Percentiles rank a stretch among this genome's conserved stretches.
These are phyloP conservation scores for Calycopis cecrops DNA, from an alignment of 1,140 invertebrate species.

Conservation along the genomic window DNA sequence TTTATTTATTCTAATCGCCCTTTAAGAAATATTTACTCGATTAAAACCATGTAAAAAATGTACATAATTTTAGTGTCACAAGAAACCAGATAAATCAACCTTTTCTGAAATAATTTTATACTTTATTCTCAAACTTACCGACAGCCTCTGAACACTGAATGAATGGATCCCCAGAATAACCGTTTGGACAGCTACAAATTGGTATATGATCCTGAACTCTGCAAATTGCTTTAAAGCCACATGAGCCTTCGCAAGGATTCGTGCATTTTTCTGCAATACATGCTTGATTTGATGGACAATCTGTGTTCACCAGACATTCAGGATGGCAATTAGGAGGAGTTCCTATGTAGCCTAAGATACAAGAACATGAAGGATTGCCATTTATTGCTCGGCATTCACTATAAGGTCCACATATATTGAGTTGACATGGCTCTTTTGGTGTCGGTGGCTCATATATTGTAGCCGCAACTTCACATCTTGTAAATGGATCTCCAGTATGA, in stretches of 20 bases:
- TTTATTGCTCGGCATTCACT: conserved; percentile 77
- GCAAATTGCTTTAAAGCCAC: conserved; percentile 85
- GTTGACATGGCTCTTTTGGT: conserved; percentile 77
- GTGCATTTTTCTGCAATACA: conserved; percentile 87
- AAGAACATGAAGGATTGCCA: conserved; percentile 82
- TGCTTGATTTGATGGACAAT: conserved; percentile 85
- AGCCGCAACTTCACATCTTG: conserved; percentile 75
- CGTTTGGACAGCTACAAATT: conserved; percentile 82
- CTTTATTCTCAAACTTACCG: conserved; percentile 33
- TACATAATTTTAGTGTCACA: too few relatives aligned
- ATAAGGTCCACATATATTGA: conserved; percentile 86
- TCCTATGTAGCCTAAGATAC: conserved; percentile 83
- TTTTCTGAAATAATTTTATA: conserved; percentile 1
- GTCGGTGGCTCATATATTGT: conserved; percentile 43
- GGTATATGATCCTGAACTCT: conserved; percentile 85
- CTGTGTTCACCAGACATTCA: conserved; percentile 86
- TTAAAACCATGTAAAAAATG: too few relatives aligned
- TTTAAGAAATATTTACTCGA: too few relatives aligned
- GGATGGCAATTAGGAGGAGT: conserved; percentile 86
- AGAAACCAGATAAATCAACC: too few relatives aligned
- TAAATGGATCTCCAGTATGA: conserved; percentile 81
- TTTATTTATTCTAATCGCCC: too few relatives aligned
- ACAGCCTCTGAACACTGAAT: conserved; percentile 77
- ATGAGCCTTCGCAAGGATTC: conserved; percentile 87
- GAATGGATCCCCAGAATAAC: conserved; percentile 87